Evolutionary conservation across 2,888 invertebrate genomes (phyloP).

Genomic region (Neoaliturus tenellus): DNA sequence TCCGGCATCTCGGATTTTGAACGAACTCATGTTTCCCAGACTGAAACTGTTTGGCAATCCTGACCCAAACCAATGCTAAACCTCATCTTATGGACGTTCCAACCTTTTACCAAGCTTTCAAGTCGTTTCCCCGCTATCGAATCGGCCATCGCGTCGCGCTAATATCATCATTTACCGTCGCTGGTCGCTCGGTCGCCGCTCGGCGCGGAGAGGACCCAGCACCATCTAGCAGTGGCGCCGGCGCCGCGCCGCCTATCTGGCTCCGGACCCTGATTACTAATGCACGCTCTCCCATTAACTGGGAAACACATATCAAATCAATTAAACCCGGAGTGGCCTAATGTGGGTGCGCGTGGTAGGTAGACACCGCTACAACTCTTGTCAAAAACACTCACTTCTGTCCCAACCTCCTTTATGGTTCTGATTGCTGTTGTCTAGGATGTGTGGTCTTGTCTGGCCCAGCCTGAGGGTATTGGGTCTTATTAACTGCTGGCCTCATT

Average conservation of each 20-base stretch:
- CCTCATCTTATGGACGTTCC: too few relatives aligned
- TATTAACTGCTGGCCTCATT: too few relatives aligned
- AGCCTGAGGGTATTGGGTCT: too few relatives aligned
- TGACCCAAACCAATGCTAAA: too few relatives aligned
- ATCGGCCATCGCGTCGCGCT: too few relatives aligned
- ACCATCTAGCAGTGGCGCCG: background rate
- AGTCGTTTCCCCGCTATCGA: too few relatives aligned
- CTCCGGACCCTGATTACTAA: background rate
- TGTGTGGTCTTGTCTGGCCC: background rate
- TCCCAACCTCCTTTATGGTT: background rate
- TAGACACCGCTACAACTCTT: conserved; percentile 7
- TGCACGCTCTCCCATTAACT: conserved; percentile 26
- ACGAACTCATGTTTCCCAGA: too few relatives aligned
- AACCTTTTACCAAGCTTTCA: too few relatives aligned
- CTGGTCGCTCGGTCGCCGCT: background rate
- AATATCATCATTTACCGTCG: background rate
- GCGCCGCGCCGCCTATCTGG: background rate
- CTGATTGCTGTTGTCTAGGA: background rate
- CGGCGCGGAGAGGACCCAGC: background rate
- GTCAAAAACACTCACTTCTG: conserved; percentile 12
- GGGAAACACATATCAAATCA: conserved; percentile 41
- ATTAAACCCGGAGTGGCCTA: conserved; percentile 27
- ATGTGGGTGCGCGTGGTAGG: conserved; percentile 28
- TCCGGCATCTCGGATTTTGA: too few relatives aligned
- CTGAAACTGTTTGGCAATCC: too few relatives aligned